Base-by-base conservation (phyloP, 2,113 vertebrate species). In the Austrofundulus limnaeus region DNA sequence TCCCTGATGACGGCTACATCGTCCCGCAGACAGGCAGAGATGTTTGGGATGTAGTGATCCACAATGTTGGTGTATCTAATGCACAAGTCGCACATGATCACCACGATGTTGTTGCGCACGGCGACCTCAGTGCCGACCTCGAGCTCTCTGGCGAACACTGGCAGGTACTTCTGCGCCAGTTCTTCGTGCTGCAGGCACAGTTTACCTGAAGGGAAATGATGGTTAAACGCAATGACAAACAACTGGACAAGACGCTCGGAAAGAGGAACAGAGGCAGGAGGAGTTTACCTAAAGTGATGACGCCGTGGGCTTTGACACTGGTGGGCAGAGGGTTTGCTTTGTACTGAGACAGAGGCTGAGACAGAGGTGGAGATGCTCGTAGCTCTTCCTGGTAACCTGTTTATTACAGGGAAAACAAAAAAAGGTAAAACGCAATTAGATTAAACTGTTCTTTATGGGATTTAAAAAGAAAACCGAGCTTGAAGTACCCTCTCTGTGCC, bases 11-110 rank as follows among this genome's bases (percentile, higher is more conserved):
- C 86, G 0, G 94, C 89, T 0, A 93, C 81, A 0, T 73, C 28
- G 80, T 98, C 97, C 25, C 90, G 90, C 21, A 99, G 92, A 66
- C 96, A 96, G 21, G 92, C 46, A 0, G 96, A 93, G 41, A 98
- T 82, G 78, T 94, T 94, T 59, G 95, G 94, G 1, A 99, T 66
- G 61, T 99, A 97, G 16, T 88, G 90, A 73, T 95, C 95, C 75
- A 93, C 94, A 61, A 94, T 88, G 62, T 93, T 92, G 0, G 97
- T 96, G 87, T 98, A 96, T 16, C 95, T 94, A 66, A 98, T 78
- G 0, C 95, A 98, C 1, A 99, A 91, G 16, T 99, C 97, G 0
- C 96, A 96, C 90, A 99, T 90, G 0, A 97, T 88, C 9, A 98
- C 91, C 63, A 95, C 74, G 0, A 94, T 90, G 0, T 98, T 99